Conservation (phyloP, 2,113 vertebrate species). For the Platichthys stellatus region DNA sequence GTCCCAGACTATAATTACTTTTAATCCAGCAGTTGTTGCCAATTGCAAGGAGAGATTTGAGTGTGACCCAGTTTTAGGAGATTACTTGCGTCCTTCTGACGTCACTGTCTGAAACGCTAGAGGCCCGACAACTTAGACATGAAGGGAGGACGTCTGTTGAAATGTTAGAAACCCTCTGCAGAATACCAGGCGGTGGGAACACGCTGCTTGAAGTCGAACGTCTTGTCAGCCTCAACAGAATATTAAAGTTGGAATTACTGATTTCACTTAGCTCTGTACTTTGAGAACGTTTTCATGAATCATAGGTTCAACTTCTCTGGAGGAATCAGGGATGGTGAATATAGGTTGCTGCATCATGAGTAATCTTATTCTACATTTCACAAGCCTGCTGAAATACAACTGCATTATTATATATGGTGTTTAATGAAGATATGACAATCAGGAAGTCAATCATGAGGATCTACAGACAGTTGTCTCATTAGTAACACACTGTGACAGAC, state of each 20-base stretch:
- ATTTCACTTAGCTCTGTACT: slow-evolving; percentile 15
- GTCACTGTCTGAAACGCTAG: slow-evolving; percentile 59
- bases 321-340: not conserved
- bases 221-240: slow-evolving; percentile 18
- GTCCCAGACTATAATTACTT: slow-evolving; percentile 9
- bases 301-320: not conserved
- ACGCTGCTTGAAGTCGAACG: slow-evolving; percentile 50
- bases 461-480: not conserved
- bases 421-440: not conserved
- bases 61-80: slow-evolving; percentile 77
- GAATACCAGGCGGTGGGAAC: slow-evolving; percentile 24
- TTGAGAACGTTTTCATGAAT: slow-evolving; percentile 2
- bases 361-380: not conserved
- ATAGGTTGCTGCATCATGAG: not conserved
- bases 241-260: slow-evolving; percentile 19
- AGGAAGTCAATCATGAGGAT: not conserved
- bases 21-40: slow-evolving; percentile 34
- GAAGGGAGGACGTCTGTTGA: slow-evolving; percentile 28
- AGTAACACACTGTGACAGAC: not conserved
- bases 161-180: slow-evolving; percentile 28
- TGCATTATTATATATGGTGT: not conserved
- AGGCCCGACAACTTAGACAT: slow-evolving; percentile 49
- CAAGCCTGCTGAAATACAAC: too few relatives aligned
- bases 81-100: slow-evolving; percentile 66
- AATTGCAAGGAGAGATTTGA: slow-evolving; percentile 59